These are phyloP conservation scores for Dicrostonyx torquatus DNA, from an alignment of 2,797 vertebrate genomes.

Conservation along the genomic window DNA sequence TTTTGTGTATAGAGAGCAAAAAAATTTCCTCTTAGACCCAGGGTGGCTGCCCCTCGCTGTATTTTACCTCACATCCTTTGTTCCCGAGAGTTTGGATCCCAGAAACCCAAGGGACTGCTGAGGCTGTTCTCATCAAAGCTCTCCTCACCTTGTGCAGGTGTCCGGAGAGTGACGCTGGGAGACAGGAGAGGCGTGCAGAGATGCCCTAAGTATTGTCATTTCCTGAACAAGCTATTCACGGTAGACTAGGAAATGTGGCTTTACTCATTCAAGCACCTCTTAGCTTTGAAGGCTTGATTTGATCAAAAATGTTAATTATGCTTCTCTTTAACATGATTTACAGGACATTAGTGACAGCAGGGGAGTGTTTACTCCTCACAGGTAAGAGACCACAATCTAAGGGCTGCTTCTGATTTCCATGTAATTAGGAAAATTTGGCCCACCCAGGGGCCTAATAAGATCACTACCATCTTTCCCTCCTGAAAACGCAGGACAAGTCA, in stretches of 20 bases:
- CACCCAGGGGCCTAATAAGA: constrained; percentile 72
- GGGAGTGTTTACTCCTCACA: constrained; percentile 68
- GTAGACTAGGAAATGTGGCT: constrained; percentile 28
- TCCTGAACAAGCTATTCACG: constrained; percentile 12
- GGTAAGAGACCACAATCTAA: constrained; percentile 69
- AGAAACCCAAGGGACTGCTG: background rate
- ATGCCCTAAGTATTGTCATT: background rate
- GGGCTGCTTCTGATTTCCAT: constrained; percentile 71
- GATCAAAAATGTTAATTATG: constrained; percentile 81
- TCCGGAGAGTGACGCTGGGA: no score
- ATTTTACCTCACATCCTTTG: background rate
- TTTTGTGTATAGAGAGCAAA: background rate
- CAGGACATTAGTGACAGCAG: constrained; percentile 75
- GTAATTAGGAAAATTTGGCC: constrained; percentile 78
- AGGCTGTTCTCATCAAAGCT: constrained; percentile 32
- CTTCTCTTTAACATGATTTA: constrained; percentile 82
- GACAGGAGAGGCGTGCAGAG: fast-evolving
- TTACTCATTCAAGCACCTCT: constrained; percentile 60
- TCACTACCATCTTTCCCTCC: constrained; percentile 14
- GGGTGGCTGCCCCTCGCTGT: background rate
- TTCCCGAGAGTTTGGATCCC: background rate
- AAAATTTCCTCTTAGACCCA: background rate
- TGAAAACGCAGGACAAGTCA: constrained; percentile 63
- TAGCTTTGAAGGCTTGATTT: constrained; percentile 74
- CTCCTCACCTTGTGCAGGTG: background rate